Evolutionary conservation across 2,888 invertebrate genomes (phyloP).

Genomic region (Sabatieria punctata): DNA sequence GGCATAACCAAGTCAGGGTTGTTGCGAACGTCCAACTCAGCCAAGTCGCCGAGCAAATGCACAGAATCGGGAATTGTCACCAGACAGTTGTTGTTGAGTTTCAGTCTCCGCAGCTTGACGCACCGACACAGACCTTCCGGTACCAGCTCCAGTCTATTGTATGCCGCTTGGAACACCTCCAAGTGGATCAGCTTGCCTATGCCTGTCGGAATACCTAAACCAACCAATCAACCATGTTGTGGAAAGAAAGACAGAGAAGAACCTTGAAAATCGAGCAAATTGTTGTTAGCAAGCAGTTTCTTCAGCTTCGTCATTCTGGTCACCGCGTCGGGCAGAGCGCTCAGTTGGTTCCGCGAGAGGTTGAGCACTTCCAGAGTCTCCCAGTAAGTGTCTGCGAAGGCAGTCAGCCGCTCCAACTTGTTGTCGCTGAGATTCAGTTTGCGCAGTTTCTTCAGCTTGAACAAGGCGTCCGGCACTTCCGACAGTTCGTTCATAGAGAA

Average conservation of each 20-base stretch:
- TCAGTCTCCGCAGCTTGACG: conserved; percentile 47
- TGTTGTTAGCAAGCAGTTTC: conserved; percentile 81
- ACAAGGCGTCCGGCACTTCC: conserved; percentile 66
- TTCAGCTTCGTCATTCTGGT: conserved; percentile 67
- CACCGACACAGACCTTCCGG: conserved; percentile 73
- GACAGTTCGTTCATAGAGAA: conserved; percentile 75
- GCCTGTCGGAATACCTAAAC: conserved; percentile 81
- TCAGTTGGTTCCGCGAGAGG: conserved; percentile 76
- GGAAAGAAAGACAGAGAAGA: background rate
- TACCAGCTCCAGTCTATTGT: conserved; percentile 89
- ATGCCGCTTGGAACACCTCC: conserved; percentile 86
- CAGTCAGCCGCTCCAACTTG: conserved; percentile 10
- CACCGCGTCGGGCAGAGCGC: conserved; percentile 48
- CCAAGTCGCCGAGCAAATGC: conserved; percentile 73
- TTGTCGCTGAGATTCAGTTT: conserved; percentile 26
- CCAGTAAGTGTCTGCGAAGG: conserved; percentile 51
- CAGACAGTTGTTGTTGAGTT: conserved; percentile 74
- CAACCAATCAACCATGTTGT: too few species aligned
- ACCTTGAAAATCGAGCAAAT: conserved; percentile 72
- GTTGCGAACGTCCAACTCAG: conserved; percentile 63
- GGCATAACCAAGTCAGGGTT: conserved; percentile 93
- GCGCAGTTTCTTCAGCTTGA: conserved; percentile 22
- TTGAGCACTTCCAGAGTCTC: conserved; percentile 79
- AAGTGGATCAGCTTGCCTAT: conserved; percentile 83
- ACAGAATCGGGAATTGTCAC: conserved; percentile 94